Evolutionary conservation across 2,113 vertebrate species (phyloP), one percentile per base, ranked within the genome.

Genomic region (Ptilonorhynchus violaceus): DNA sequence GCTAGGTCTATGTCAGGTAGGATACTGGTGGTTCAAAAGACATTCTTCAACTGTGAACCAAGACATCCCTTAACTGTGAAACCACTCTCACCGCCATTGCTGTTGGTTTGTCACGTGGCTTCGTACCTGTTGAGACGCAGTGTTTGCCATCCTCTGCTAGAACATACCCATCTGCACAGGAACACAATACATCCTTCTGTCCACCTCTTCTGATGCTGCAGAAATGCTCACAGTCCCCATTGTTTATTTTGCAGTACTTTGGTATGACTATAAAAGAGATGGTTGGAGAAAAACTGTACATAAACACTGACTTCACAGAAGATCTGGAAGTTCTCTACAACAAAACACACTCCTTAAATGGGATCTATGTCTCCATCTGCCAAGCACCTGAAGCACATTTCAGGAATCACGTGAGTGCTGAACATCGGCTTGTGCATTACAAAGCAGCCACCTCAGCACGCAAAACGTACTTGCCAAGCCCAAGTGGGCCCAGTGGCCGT

Each of bases 221-320:
- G 98, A 99, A 99, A 44, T 99, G 99, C 14, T 99, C 96, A 15
- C 99, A 99, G 49, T 97, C 98, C 3, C 99, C 99, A 1, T 99
- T 99, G 64, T 98, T 97, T 91, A 98, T 94, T 64, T 98, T 98
- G n/a, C n/a, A n/a, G n/a, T n/a, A n/a, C n/a, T n/a, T n/a, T n/a
- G n/a, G n/a, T n/a, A n/a, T n/a, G n/a, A n/a, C n/a, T n/a, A n/a
- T n/a, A n/a, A n/a, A n/a, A n/a, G n/a, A n/a, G n/a, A n/a, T n/a
- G n/a, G n/a, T n/a, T n/a, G n/a, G n/a, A n/a, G n/a, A n/a, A n/a
- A n/a, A n/a, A n/a, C n/a, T n/a, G n/a, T n/a, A n/a, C n/a, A n/a
- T n/a, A n/a, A n/a, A n/a, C n/a, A n/a, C n/a, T n/a, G n/a, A n/a
- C n/a, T n/a, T n/a, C n/a, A n/a, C n/a, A n/a, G n/a, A n/a, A n/a